Base-by-base conservation (phyloP, 2,888 invertebrate genomes). In the Hoplodrina ambigua region DNA sequence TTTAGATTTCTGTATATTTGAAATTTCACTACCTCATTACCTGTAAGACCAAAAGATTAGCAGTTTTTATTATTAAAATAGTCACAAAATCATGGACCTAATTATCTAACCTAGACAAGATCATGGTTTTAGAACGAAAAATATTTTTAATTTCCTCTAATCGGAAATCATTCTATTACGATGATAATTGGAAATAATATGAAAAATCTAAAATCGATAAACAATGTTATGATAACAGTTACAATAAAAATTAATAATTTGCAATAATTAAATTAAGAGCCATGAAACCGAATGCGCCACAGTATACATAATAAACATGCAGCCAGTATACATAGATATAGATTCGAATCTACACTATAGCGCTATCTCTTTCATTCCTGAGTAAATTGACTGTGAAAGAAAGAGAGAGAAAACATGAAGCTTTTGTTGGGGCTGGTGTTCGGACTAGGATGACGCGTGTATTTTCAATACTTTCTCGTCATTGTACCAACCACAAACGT, bases 381-480 rank as follows among this genome's bases (percentile, higher is more conserved):
- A 4, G 4, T 11, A 1, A 37, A 58, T 56, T 19, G 3, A 1
- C 0, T 0, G 4, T 30, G 49, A 15, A 4, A 52, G 72, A 84
- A 64, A 68, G 79, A 78, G 83, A 84, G 5, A 57, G 46, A 44
- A 25, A 11, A 67, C 6, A 52, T 59, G 41, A 76, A 64, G 67
- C 78, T 75, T 72, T 82, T 79, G 63, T 81, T 81, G 61, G 70
- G 75, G 37, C 64, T 72, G 64, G 64, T 73, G 72, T 68, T 83
- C 76, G 83, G 75, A 76, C 82, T 88, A 94, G 91, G 92, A 96
- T 96, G 95, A 96, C 95, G 95, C 95, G 94, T 93, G 89, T 93
- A 94, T 94, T 96, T 96, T 96, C 95, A 94, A 93, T 94, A 94
- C 90, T 93, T 94, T 94, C 94, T 94, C 92, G 94, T 94, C 95